phyloP scores from a whole-genome alignment of 2,888 invertebrate species.

The Mythimna vitellina region DNA sequence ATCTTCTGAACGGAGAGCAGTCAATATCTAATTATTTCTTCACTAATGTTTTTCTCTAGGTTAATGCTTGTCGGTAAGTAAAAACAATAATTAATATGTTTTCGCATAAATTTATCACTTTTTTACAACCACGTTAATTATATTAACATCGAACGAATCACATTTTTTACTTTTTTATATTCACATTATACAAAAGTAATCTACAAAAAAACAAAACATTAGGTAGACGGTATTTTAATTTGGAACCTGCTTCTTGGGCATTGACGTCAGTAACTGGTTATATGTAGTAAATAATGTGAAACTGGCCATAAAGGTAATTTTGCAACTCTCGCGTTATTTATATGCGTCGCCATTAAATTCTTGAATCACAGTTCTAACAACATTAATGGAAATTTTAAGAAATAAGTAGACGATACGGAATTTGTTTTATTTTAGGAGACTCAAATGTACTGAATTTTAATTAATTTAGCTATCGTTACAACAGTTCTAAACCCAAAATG shows the following conservation, averaged over 20 bases:
- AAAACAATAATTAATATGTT: constrained; percentile 18
- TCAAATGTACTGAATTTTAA: not conserved
- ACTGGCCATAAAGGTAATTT: constrained; percentile 66
- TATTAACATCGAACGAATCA: constrained; percentile 24
- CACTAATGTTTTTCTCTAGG: not conserved
- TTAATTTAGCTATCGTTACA: not conserved
- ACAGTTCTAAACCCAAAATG: not conserved
- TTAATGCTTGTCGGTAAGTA: not conserved
- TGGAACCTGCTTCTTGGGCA: constrained; percentile 67
- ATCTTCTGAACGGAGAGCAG: not conserved
- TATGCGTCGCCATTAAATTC: constrained; percentile 50
- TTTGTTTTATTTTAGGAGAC: not conserved
- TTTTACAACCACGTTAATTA: constrained; percentile 36
- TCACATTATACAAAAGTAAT: constrained; percentile 41
- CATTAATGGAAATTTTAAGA: constrained; percentile 29
- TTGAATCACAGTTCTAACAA: constrained; percentile 41
- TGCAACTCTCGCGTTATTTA: constrained; percentile 61
- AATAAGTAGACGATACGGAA: constrained; percentile 18
- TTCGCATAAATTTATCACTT: constrained; percentile 12
- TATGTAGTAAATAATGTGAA: constrained; percentile 62
- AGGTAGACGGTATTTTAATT: constrained; percentile 62
- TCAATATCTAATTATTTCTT: constrained; percentile 1
- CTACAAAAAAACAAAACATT: constrained; percentile 59
- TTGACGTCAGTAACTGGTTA: constrained; percentile 74
- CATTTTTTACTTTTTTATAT: constrained; percentile 40